phyloP scores from a whole-genome alignment of 2,888 invertebrate species.

The Xestia sexstrigata region DNA sequence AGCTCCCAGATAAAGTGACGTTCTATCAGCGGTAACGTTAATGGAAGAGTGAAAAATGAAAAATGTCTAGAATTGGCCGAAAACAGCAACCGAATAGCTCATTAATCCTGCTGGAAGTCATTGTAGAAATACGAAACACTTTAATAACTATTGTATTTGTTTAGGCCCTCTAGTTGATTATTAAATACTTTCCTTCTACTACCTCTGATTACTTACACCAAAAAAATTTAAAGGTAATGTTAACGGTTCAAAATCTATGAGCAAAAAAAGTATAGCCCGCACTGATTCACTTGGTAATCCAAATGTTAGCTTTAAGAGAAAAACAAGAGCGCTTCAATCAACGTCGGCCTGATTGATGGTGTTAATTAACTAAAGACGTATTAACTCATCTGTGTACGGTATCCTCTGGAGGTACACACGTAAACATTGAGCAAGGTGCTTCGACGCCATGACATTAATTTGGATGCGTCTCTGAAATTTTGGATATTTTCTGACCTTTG shows the following conservation, averaged over 20 bases:
- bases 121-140: not conserved
- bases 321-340: conserved; percentile 78
- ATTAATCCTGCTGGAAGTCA: not conserved
- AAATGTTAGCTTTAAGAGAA: conserved; percentile 63
- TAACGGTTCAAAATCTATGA: not conserved
- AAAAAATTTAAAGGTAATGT: not conserved
- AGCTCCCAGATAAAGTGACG: not conserved
- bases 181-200: not conserved
- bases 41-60: no score
- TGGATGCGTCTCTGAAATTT: not conserved
- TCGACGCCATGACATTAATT: not conserved
- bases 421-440: not conserved
- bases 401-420: conserved; percentile 47
- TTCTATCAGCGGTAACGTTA: not conserved
- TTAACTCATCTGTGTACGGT: conserved; percentile 63
- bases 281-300: conserved; percentile 49
- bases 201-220: not conserved
- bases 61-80: no score
- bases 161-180: not conserved
- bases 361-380: conserved; percentile 73
- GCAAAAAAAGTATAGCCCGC: conserved; percentile 27
- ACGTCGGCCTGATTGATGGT: conserved; percentile 81
- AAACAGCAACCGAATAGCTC: not conserved
- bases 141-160: not conserved
- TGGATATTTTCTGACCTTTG: not conserved